Percentiles rank a stretch among this genome's conserved stretches.
phyloP scores from a whole-genome alignment of 30 jellyfish, hydroid and myxozoan species.

The Catostylus mosaicus region DNA sequence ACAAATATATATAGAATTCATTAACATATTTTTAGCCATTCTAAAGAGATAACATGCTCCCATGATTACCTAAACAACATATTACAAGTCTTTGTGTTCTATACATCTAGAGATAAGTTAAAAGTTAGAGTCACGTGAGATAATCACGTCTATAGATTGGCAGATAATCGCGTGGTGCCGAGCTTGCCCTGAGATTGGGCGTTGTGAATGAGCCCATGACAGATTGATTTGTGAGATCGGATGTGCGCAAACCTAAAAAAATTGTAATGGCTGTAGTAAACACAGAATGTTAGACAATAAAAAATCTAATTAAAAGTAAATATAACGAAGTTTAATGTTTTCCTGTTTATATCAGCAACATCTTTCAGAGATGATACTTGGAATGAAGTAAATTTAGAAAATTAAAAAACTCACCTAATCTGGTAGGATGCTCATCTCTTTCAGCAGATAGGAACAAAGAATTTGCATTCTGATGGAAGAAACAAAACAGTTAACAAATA shows the following conservation, averaged over 20 bases:
- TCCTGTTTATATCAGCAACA: not conserved
- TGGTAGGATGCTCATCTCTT: constrained; percentile 19
- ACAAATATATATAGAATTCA: not conserved
- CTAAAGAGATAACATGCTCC: no score
- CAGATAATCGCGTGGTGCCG: constrained; percentile 22
- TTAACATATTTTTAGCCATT: not conserved
- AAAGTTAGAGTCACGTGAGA: not conserved
- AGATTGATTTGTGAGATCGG: constrained; percentile 12
- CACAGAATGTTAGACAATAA: no score
- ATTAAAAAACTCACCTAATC: constrained; percentile 29
- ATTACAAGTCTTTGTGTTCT: no score
- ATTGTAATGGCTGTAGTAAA: no score
- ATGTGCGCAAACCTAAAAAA: constrained; percentile 20
- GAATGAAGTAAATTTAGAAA: not conserved
- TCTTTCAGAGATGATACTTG: no score
- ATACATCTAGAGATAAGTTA: no score
- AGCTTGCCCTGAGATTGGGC: constrained; percentile 8
- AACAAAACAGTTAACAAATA: not conserved
- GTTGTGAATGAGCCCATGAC: constrained; percentile 17
- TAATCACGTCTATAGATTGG: constrained; percentile 17
- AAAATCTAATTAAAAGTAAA: no score
- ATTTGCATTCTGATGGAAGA: constrained; percentile 2
- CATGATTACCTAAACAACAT: no score
- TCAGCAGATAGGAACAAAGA: constrained; percentile 33
- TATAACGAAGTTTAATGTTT: no score